Evolutionary conservation across 2,113 vertebrate species (phyloP).

Genomic region (Rhizomys pruinosus): DNA sequence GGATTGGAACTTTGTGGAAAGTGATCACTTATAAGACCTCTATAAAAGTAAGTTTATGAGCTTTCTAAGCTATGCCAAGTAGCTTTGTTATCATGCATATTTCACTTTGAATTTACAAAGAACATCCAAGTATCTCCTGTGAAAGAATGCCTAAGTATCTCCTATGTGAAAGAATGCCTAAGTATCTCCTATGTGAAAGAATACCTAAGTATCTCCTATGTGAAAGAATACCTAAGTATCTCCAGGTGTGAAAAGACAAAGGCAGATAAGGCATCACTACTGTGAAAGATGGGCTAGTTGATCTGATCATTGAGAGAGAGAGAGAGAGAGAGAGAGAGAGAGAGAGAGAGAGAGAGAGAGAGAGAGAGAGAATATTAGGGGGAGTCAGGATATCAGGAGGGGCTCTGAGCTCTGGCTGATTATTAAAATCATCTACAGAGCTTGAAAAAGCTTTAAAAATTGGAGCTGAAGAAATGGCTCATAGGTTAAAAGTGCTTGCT

Average conservation of each 20-base stretch:
- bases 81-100: neutral
- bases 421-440: slow-evolving; percentile 17
- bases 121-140: no score
- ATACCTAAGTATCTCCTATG: neutral
- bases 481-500: no score
- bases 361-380: no score
- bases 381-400: neutral
- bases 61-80: slow-evolving; percentile 1
- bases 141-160: no score
- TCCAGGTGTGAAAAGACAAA: slow-evolving; percentile 14
- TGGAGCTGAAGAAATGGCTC: no score
- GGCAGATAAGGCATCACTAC: neutral
- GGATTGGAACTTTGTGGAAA: slow-evolving; percentile 43
- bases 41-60: slow-evolving; percentile 43
- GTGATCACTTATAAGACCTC: neutral
- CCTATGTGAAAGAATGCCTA: no score
- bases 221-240: neutral
- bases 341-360: neutral
- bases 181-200: neutral
- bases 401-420: neutral
- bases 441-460: no score
- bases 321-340: neutral
- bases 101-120: slow-evolving; percentile 57
- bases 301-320: no score
- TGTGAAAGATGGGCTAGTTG: neutral